Evolutionary conservation across 2,797 vertebrate genomes (phyloP).

Genomic region (Rousettus madagascariensis): DNA sequence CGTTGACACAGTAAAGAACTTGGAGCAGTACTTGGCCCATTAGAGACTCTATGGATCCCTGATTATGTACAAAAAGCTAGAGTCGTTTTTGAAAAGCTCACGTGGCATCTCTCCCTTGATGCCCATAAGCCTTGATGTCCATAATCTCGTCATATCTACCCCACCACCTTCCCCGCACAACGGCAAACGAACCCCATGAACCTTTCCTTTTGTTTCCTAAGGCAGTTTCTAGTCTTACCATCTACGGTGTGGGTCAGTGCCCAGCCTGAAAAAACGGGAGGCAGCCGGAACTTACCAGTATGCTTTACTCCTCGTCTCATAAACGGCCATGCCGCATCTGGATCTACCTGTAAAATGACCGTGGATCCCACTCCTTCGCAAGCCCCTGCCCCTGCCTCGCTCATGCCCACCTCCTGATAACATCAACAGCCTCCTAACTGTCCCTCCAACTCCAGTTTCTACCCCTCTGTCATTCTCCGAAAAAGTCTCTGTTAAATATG

Average conservation of each 20-base stretch:
- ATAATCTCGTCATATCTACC: background rate
- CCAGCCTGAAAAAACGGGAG: background rate
- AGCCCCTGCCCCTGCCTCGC: too few relatives aligned
- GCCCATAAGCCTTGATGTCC: background rate
- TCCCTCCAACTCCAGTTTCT: background rate
- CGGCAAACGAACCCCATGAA: background rate
- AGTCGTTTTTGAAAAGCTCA: background rate
- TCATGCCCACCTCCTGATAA: background rate
- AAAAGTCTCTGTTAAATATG: background rate
- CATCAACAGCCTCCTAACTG: background rate
- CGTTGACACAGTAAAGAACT: background rate
- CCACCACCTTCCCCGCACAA: background rate
- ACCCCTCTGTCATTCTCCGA: background rate
- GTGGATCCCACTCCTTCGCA: too few relatives aligned
- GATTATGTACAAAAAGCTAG: too few relatives aligned
- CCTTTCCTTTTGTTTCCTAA: background rate
- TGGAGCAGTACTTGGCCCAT: background rate
- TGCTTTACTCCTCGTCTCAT: background rate
- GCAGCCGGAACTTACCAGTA: background rate
- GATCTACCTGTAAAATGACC: background rate
- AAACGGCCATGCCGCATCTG: background rate
- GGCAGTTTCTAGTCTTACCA: background rate
- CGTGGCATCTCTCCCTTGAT: background rate
- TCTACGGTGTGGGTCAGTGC: fast-evolving
- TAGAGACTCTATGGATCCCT: background rate